These are phyloP conservation scores for Coracias cyanogaster DNA, from an alignment of 2,797 vertebrate species.

Conservation along the genomic window DNA sequence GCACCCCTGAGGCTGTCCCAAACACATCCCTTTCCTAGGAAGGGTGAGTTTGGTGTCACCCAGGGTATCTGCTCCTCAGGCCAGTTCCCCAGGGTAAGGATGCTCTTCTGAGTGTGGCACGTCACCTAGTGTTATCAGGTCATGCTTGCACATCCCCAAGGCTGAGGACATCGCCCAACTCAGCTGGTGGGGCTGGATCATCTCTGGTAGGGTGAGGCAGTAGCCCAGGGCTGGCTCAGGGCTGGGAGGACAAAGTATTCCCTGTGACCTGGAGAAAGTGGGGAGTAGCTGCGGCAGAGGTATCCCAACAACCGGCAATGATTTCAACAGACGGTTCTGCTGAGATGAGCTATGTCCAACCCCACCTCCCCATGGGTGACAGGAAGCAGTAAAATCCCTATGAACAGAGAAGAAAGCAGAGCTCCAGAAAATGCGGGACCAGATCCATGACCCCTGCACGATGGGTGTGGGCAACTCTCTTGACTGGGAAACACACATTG, in stretches of 20 bases:
- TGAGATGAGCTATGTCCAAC: background rate
- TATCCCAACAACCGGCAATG: background rate
- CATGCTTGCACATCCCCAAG: accelerated
- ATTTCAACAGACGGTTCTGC: background rate
- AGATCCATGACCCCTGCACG: accelerated
- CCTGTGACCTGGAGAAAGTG: background rate
- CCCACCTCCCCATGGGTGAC: no score
- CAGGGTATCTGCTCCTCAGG: background rate
- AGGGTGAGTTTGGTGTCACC: background rate
- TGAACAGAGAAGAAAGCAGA: background rate
- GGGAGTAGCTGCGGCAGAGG: background rate
- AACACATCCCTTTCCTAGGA: background rate
- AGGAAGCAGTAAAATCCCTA: background rate
- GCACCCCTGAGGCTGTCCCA: accelerated
- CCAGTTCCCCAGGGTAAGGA: accelerated
- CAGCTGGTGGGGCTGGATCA: background rate
- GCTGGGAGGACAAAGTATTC: background rate
- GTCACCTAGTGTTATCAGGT: background rate
- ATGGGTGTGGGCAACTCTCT: background rate
- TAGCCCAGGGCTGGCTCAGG: accelerated
- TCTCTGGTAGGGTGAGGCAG: background rate
- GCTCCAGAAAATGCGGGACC: background rate
- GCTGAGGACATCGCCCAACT: background rate
- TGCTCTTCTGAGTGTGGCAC: background rate
- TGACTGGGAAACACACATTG: accelerated